phyloP scores from a whole-genome alignment of 2,113 vertebrate species.

The Sus scrofa region T2T-Sscrofa CM000823.6:24220001-24220500 shows the following conservation, averaged over 20 bases:
- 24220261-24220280: constrained; percentile 74
- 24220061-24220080: constrained; percentile 57
- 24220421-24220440: neutral
- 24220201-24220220: neutral
- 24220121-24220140: neutral
- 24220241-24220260: constrained; percentile 32
- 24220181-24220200: constrained; percentile 45
- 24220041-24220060: constrained; percentile 54
- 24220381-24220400: constrained; percentile 46
- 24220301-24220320: constrained; percentile 50
- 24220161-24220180: constrained; percentile 78
- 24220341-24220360: constrained; percentile 73
- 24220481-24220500: neutral
- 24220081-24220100: constrained; percentile 45
- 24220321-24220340: constrained; percentile 49
- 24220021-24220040: constrained; percentile 68
- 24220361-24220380: constrained; percentile 87
- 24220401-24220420: neutral
- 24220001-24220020: constrained; percentile 68
- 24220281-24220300: constrained; percentile 56
- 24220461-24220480: neutral
- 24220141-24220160: constrained; percentile 47
- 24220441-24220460: neutral
- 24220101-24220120: constrained; percentile 53
- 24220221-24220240: constrained; percentile 38